Evolutionary conservation across 2,113 vertebrate species (phyloP), one percentile per base, ranked within the genome.

Genomic region (Cervus canadensis): DNA sequence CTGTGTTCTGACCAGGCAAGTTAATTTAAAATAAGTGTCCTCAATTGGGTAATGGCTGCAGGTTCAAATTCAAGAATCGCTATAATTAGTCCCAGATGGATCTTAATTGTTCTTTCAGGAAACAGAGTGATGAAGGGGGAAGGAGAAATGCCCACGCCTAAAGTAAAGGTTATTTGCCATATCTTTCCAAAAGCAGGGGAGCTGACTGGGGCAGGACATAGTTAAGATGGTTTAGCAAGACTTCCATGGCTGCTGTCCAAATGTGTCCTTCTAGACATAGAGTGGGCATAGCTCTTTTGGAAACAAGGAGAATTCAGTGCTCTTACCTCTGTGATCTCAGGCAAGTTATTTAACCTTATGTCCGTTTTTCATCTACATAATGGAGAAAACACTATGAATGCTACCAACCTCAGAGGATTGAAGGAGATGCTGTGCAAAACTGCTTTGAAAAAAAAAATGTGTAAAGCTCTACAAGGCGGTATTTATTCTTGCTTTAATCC

Each of bases 1-100:
- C 89, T 97, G 90, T 95, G 91, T 98, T 96, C 76, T 97, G 98
- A 97, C 97, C 94, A 97, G 96, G 96, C 91, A 97, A 97, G 97
- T 98, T 97, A 98, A 98, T 98, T 98, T 97, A 97, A 98, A 98
- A 94, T 95, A 97, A 97, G 93, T 97, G 96, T 97, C 97, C 97
- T 98, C 88, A 74, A 94, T 83, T 97, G 96, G 92, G 93, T 97
- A 98, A 97, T 97, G 93, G 94, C 92, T 97, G 26, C 95, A 97
- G 97, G 96, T 98, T 98, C 97, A 98, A 97, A 97, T 95, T 97
- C 95, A 91, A 93, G 96, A 97, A 95, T 97, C 2, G 0, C 93
- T 97, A 54, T 97, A 98, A 98, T 97, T 97, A 98, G 94, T 96
- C 95, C 91, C 98, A 98, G 94, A 95, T 91, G 95, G 87, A 98